Base-by-base conservation (phyloP, 2,888 invertebrate species). In the Cheilosia variabilis region DNA sequence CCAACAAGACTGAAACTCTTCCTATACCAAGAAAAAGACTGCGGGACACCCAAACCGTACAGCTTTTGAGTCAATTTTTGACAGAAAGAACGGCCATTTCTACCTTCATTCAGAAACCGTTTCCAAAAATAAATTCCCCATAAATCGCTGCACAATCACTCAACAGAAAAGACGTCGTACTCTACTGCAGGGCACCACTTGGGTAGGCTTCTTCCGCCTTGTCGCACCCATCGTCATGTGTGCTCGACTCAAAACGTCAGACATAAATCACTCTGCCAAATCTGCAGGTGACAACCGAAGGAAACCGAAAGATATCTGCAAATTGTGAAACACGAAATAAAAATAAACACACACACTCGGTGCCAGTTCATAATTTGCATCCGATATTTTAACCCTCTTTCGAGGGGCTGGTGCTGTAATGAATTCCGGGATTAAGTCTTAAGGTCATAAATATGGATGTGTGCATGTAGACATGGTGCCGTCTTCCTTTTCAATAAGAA, bases 391-490 rank as follows among this genome's bases (percentile, higher is more conserved):
- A 66, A 62, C 69, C 66, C 71, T 43, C 62, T 72, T 76, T 53
- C 9, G 19, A 13, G 43, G 45, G 6, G 31, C 13, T 47, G 19
- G n/a, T 17, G 6, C 17, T n/a, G 19, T 72, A 81, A 86, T 86
- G 81, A 77, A 86, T 81, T 81, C 81, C 24, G 37, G 77, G 81
- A 68, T 81, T 81, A 77, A 81, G 72, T 80, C 71, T 80, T 86
- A 86, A 81, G 76, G 80, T 86, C 86, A 86, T 86, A 86, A 86
- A 86, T 86, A 81, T 72, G 86, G 76, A 81, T 81, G 80, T 81
- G 50, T 77, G 50, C 45, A 45, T 57, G 62, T 43, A 71, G 81
- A 77, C 71, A 86, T 62, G 72, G 72, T 83, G 53, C 22, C 47
- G 41, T 65, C 65, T 81, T 81, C 52, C 69, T 63, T 68, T 81